Conservation (phyloP, 35 echinoderm and acorn worm genomes). For the Apostichopus parvimensis region DNA sequence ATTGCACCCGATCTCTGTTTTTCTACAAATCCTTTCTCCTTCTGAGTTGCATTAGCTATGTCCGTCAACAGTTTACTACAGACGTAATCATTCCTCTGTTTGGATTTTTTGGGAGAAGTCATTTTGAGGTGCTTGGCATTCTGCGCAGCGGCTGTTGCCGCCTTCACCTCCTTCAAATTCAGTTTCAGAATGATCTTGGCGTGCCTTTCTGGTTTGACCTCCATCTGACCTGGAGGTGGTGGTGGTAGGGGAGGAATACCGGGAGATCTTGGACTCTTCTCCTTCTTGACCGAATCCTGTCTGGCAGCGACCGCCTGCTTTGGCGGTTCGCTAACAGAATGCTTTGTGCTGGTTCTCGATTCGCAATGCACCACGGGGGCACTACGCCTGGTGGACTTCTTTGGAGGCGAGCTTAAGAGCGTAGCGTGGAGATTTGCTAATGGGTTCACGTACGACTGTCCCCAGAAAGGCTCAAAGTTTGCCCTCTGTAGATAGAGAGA, state of each 20-base stretch:
- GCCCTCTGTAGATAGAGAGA: slow-evolving; percentile 60
- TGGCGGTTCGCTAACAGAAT: not conserved
- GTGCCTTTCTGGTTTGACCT: slow-evolving; percentile 33
- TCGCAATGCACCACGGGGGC: not conserved
- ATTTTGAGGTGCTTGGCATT: slow-evolving; percentile 22
- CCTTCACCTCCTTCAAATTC: slow-evolving; percentile 50
- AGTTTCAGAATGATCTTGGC: slow-evolving; percentile 56
- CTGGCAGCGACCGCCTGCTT: not conserved
- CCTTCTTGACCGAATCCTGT: not conserved
- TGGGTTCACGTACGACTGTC: slow-evolving; percentile 72
- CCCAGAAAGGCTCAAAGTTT: slow-evolving; percentile 99
- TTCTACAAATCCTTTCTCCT: slow-evolving; percentile 49
- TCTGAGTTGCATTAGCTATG: slow-evolving; percentile 87
- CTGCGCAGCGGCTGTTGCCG: slow-evolving; percentile 28
- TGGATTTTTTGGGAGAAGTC: slow-evolving; percentile 20
- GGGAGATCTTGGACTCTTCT: not conserved
- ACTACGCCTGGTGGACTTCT: not conserved
- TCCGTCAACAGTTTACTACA: slow-evolving; percentile 82
- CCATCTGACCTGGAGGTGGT: not conserved
- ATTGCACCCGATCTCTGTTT: not conserved
- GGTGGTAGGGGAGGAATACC: not conserved
- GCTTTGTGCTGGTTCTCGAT: not conserved
- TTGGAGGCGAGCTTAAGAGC: slow-evolving; percentile 39
- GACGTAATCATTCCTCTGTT: slow-evolving; percentile 37
- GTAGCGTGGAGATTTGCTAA: slow-evolving; percentile 42